Base-by-base conservation (phyloP, 2,113 vertebrate genomes). In the Dasyprocta punctata region DNA sequence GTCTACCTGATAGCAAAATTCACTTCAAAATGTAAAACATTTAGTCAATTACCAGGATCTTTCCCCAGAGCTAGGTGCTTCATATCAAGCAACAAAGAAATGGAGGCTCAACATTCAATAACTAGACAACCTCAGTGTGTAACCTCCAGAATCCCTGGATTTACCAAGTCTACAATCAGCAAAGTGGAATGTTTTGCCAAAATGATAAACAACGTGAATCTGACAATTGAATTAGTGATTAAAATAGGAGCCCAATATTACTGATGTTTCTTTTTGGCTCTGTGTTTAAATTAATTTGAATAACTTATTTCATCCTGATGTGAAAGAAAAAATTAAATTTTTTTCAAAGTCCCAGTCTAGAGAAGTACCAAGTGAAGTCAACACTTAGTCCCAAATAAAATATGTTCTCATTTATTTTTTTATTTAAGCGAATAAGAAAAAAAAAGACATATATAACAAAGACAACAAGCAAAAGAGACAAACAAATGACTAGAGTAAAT, bases 301-400 rank as follows among this genome's bases (percentile, higher is more conserved):
- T 82, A 94, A 36, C 61, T 97, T 47, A 82, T 87, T 95, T 95
- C 22, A 44, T 75, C 33, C 54, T 95, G 28, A 30, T 93, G n/a
- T 84, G 38, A 86, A 95, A 71, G 54, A 49, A 92, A 89, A 85
- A 95, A 94, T 93, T 89, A 63, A 90, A 84, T 90, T 88, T 24
- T 88, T 24, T 65, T 96, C 67, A 26, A 84, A 96, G 16, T 86
- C 52, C 47, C 92, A 93, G 22, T 44, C 75, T 82, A 95, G 33
- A 75, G 65, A 86, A n/a, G 49, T 78, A 71, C 44, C 75, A 88
- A 93, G 84, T 82, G 85, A 97, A 93, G 89, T 75, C 33, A 92
- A 44, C 2, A 0, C 30, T 96, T 96, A 33, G 20, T 9, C 28
- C 93, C 49, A 56, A 30, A 91, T 41, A 87, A 97, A 93, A 86